Evolutionary conservation across 1,140 invertebrate species (phyloP).

Genomic region (Dendrolimus punctatus): DNA sequence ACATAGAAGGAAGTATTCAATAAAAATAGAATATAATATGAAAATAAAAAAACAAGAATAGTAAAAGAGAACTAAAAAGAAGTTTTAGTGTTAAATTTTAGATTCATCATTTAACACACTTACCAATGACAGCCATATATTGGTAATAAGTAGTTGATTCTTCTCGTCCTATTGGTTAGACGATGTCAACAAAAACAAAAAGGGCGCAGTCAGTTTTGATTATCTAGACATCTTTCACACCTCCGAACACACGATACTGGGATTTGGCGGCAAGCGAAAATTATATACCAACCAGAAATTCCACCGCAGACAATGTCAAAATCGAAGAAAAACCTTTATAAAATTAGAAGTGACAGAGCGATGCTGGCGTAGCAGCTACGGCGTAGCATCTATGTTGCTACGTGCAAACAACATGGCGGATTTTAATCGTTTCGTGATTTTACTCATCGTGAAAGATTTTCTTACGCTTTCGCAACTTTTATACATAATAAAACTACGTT

Average conservation of each 20-base stretch:
- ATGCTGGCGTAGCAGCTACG: too few relatives aligned
- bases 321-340: too few relatives aligned
- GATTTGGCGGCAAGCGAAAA: constrained; percentile 33
- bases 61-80: constrained; percentile 10
- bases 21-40: constrained; percentile 11
- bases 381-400: too few relatives aligned
- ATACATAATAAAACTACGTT: too few relatives aligned
- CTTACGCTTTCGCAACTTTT: too few relatives aligned
- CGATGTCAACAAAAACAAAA: constrained; percentile 77
- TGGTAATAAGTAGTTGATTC: constrained; percentile 89
- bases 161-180: constrained; percentile 84
- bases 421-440: too few relatives aligned
- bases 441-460: too few relatives aligned
- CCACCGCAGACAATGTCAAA: too few relatives aligned
- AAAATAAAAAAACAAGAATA: constrained; percentile 18
- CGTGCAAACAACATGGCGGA: too few relatives aligned
- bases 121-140: constrained; percentile 90
- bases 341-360: too few relatives aligned
- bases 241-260: constrained; percentile 39
- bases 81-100: constrained; percentile 67
- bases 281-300: too few relatives aligned
- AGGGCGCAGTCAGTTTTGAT: constrained; percentile 74
- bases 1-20: constrained; percentile 13
- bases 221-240: constrained; percentile 58
- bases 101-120: constrained; percentile 75